Evolutionary conservation across 2,888 invertebrate genomes (phyloP).

Genomic region (Sesia apiformis): DNA sequence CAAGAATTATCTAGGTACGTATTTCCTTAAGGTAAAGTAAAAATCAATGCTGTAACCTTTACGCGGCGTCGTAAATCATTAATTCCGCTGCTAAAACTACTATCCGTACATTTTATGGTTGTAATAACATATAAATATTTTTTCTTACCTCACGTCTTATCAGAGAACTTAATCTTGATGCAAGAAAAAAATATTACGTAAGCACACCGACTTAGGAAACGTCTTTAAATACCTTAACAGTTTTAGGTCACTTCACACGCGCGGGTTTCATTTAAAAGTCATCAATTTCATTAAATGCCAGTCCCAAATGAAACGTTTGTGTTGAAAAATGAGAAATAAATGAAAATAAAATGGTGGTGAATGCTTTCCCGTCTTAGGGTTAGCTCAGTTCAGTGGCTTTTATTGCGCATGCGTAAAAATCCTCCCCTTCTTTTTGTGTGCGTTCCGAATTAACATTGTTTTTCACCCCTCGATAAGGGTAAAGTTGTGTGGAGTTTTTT

Average conservation of each 20-base stretch:
- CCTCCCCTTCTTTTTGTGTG: slow-evolving; percentile 22
- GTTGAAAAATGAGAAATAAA: slow-evolving; percentile 34
- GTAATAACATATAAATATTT: not conserved
- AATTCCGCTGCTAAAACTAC: too few relatives aligned
- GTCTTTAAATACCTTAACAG: not conserved
- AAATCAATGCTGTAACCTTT: too few relatives aligned
- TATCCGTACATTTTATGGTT: too few relatives aligned
- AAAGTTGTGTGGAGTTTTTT: too few relatives aligned
- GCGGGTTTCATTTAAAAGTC: not conserved
- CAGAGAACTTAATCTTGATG: slow-evolving; percentile 13
- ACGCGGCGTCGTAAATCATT: too few relatives aligned
- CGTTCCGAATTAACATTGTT: slow-evolving; percentile 26
- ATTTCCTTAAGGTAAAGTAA: too few relatives aligned
- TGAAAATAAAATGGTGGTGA: slow-evolving; percentile 60
- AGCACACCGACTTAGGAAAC: slow-evolving; percentile 11
- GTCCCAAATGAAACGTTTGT: slow-evolving; percentile 17
- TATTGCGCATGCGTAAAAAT: slow-evolving; percentile 41
- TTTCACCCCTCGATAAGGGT: too few relatives aligned
- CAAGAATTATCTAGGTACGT: too few relatives aligned
- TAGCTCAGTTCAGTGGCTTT: slow-evolving; percentile 21
- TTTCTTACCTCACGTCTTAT: slow-evolving; percentile 21
- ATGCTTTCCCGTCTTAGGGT: slow-evolving; percentile 37
- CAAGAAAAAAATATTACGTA: slow-evolving; percentile 35
- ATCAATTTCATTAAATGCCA: slow-evolving; percentile 8
- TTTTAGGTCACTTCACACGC: slow-evolving; percentile 13